Percentiles rank a stretch among this genome's conserved stretches.
Evolutionary conservation across 2,797 vertebrate genomes (phyloP).

Genomic region (Takifugu ocellatus): DNA sequence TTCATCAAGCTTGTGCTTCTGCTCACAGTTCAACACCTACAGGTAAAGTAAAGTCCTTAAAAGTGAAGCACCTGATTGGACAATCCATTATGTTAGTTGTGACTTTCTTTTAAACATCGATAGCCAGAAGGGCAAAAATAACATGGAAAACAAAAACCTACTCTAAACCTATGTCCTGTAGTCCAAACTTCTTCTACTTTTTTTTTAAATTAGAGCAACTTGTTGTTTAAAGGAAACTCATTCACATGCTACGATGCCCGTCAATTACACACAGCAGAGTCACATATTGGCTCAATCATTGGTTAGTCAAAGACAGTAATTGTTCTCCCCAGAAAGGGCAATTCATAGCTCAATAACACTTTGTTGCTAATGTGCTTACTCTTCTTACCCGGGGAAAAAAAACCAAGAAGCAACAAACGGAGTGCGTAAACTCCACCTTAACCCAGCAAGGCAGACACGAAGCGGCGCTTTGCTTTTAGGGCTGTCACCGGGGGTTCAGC

Average conservation of each 20-base stretch:
- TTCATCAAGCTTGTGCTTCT: too few relatives aligned
- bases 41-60: too few relatives aligned
- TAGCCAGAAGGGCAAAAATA: slow-evolving; percentile 8
- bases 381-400: slow-evolving; percentile 61
- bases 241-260: slow-evolving; percentile 35
- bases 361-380: slow-evolving; percentile 70
- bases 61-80: too few relatives aligned
- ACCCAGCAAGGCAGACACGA: slow-evolving; percentile 25
- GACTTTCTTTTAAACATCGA: slow-evolving; percentile 4
- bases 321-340: slow-evolving; percentile 67
- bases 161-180: too few relatives aligned
- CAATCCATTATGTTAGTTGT: too few relatives aligned
- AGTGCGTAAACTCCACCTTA: slow-evolving; percentile 48
- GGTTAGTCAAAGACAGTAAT: slow-evolving; percentile 74
- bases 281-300: slow-evolving; percentile 61
- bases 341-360: slow-evolving; percentile 69
- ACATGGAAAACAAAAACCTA: too few relatives aligned
- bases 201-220: slow-evolving; percentile 19
- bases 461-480: slow-evolving; percentile 28
- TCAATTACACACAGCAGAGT: slow-evolving; percentile 59
- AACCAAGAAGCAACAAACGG: slow-evolving; percentile 65
- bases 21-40: too few relatives aligned
- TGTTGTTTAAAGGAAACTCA: neutral
- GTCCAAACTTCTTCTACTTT: neutral
- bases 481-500: slow-evolving; percentile 22